Base-by-base conservation (phyloP, 2,797 vertebrate species). In the Kryptopterus vitreolus region DNA sequence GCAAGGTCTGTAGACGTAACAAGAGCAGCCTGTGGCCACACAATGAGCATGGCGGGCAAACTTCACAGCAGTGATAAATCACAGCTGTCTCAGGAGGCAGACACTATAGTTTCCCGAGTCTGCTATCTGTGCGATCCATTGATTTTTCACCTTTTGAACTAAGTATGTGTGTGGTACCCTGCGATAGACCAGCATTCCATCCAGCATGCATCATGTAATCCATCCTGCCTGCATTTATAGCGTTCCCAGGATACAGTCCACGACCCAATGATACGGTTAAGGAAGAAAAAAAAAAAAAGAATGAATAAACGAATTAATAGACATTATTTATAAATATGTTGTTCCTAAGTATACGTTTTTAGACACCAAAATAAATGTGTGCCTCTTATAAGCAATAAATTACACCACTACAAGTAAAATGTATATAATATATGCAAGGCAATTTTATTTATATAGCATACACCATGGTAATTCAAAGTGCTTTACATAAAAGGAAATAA, bases 51-150 rank as follows among this genome's bases (percentile, higher is more conserved):
- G 69, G 65, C 11, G 15, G 31, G 82, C 55, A 80, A 62, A 74
- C 78, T 80, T 62, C 8, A 24, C 71, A 84, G 69, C 77, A 77
- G 71, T 83, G 57, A 82, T 86, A 82, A 82, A 86, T 86, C 74
- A 86, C 61, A 80, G 35, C 48, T 69, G 16, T 62, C 66, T 77
- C 79, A 33, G 75, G 73, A 71, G 61, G 76, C n/a, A 63, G n/a
- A 76, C 31, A 78, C 53, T 38, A 59, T 68, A 83, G 76, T 53
- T 81, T 70, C 71, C 74, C 48, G 43, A 79, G 76, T 58, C 70
- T 83, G 76, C 70, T 50, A 78, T 76, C 76, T 59, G 71, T 70
- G 57, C 73, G 59, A 83, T 76, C 69, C 76, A 83, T 76, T 22
- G 33, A 62, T 65, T 81, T 71, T 29, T 80, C 70, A 80, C 50